Evolutionary conservation across 2,113 vertebrate genomes (phyloP).

Genomic region (Mobula birostris): DNA sequence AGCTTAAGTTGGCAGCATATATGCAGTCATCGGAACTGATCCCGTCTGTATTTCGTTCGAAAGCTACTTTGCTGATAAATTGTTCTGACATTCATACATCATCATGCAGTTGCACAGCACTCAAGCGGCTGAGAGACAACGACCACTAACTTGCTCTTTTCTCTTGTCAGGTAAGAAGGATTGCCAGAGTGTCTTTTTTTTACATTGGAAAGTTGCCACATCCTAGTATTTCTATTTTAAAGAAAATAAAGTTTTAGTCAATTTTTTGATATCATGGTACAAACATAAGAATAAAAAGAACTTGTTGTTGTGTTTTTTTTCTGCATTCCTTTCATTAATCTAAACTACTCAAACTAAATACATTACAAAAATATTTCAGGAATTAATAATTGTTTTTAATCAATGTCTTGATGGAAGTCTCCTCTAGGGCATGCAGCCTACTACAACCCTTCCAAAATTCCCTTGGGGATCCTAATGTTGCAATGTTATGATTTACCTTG

Average conservation of each 20-base stretch:
- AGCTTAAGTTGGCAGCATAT: constrained; percentile 36
- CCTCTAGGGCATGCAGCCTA: neutral
- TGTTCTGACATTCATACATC: constrained; percentile 35
- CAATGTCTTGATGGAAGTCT: neutral
- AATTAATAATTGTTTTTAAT: neutral
- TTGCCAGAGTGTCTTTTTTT: neutral
- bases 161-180: constrained; percentile 16
- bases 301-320: neutral
- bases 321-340: neutral
- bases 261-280: neutral
- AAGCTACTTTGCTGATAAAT: constrained; percentile 38
- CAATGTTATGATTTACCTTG: neutral
- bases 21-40: constrained; percentile 39
- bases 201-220: neutral
- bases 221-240: neutral
- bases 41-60: constrained; percentile 21
- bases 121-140: constrained; percentile 33
- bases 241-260: neutral
- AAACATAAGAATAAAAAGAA: neutral
- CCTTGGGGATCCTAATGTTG: neutral
- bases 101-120: constrained; percentile 3
- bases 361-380: neutral
- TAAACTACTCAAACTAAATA: neutral
- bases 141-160: constrained; percentile 38
- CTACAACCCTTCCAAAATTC: neutral